Conservation (phyloP, 1,140 invertebrate species). For the Caenorhabditis latens region DNA sequence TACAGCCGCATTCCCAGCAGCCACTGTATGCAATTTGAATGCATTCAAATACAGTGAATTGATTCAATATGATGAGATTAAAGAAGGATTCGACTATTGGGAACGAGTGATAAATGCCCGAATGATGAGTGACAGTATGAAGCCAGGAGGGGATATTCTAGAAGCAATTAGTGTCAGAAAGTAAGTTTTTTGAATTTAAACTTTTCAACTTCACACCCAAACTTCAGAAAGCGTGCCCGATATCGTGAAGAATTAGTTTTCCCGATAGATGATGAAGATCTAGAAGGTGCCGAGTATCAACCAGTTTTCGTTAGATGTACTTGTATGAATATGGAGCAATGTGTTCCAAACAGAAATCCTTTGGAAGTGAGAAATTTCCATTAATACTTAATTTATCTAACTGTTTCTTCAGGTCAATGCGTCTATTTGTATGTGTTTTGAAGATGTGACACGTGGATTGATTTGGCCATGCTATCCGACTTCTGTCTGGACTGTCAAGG, state of each 20-base stretch:
- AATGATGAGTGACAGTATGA: constrained; percentile 58
- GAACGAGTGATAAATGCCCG: constrained; percentile 73
- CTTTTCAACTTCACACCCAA: background rate
- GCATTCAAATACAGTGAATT: constrained; percentile 75
- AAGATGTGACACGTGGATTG: constrained; percentile 74
- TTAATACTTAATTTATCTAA: background rate
- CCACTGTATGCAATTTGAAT: constrained; percentile 77
- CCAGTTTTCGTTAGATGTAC: constrained; percentile 77
- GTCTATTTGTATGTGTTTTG: constrained; percentile 75
- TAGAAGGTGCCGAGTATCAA: constrained; percentile 73
- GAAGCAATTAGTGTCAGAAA: constrained; percentile 40
- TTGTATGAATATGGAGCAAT: constrained; percentile 74
- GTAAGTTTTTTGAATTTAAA: background rate
- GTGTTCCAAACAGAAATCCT: constrained; percentile 77
- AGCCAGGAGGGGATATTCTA: constrained; percentile 35
- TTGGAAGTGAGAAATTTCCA: constrained; percentile 66
- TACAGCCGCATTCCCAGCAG: constrained; percentile 77
- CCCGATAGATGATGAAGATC: constrained; percentile 52
- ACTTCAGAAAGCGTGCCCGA: constrained; percentile 24
- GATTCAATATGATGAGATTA: constrained; percentile 75
- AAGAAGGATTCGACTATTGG: constrained; percentile 75
- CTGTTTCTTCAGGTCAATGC: constrained; percentile 73
- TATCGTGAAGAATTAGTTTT: constrained; percentile 19
- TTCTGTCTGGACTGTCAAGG: constrained; percentile 74
- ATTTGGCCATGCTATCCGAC: constrained; percentile 77